phyloP scores from a whole-genome alignment of 2,888 invertebrate genomes.

The Metallyticus violacea region DNA sequence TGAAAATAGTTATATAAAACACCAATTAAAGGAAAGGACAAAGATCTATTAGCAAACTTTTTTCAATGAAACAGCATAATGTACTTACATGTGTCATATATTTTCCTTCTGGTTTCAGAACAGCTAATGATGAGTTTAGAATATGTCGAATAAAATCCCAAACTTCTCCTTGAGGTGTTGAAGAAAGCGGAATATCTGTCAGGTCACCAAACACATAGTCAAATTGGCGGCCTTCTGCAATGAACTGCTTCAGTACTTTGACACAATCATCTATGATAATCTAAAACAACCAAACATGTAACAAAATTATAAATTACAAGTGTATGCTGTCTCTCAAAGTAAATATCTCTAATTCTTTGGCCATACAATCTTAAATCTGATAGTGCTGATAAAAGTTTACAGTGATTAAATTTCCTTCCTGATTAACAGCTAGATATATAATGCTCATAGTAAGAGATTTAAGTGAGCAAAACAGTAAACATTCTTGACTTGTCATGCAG shows the following conservation, averaged over 20 bases:
- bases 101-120: constrained; percentile 78
- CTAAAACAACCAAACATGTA: constrained; percentile 47
- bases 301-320: neutral
- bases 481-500: too few species aligned
- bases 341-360: too few species aligned
- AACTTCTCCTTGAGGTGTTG: constrained; percentile 74
- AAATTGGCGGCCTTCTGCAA: constrained; percentile 75
- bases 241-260: constrained; percentile 74
- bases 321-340: too few species aligned
- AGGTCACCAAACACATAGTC: constrained; percentile 92
- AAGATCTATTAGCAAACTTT: neutral
- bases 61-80: constrained; percentile 1
- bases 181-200: constrained; percentile 88
- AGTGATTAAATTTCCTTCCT: too few species aligned
- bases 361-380: too few species aligned
- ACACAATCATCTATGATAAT: constrained; percentile 90
- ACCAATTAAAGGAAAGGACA: neutral
- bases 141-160: constrained; percentile 88
- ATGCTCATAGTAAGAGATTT: too few species aligned
- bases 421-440: too few species aligned
- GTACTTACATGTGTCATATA: constrained; percentile 82
- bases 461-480: too few species aligned
- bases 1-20: too few species aligned
- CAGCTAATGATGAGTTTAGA: constrained; percentile 74
- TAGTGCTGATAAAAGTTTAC: too few species aligned